These are phyloP conservation scores for Anthrax anthrax DNA, from an alignment of 2,888 invertebrate genomes.

Conservation along the genomic window DNA sequence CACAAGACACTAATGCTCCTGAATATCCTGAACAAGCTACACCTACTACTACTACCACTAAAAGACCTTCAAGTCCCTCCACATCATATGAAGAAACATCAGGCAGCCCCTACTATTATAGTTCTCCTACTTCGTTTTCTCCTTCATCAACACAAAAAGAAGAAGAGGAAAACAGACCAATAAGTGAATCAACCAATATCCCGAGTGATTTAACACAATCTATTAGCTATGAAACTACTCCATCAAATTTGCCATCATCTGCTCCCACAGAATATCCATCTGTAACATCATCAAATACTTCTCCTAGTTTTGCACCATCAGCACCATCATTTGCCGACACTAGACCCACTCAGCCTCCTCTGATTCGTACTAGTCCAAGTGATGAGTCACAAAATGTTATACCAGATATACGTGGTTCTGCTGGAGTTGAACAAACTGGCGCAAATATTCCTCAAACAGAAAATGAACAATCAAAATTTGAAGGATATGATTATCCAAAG, in stretches of 20 bases:
- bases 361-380: neutral
- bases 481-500: constrained; percentile 3
- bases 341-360: neutral
- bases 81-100: neutral
- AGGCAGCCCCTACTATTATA: neutral
- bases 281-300: neutral
- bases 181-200: too few species aligned
- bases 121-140: neutral
- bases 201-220: too few species aligned
- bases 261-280: neutral
- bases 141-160: neutral
- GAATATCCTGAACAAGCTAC: too few species aligned
- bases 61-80: neutral
- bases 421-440: neutral
- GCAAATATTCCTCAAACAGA: neutral
- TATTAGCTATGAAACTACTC: too few species aligned
- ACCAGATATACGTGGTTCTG: too few species aligned
- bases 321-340: neutral
- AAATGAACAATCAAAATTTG: neutral
- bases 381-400: too few species aligned
- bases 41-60: too few species aligned
- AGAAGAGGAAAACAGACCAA: neutral
- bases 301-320: neutral
- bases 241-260: neutral
- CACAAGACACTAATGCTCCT: too few species aligned